Evolutionary conservation across 1,140 invertebrate genomes (phyloP).

Genomic region (Halotydeus destructor): DNA sequence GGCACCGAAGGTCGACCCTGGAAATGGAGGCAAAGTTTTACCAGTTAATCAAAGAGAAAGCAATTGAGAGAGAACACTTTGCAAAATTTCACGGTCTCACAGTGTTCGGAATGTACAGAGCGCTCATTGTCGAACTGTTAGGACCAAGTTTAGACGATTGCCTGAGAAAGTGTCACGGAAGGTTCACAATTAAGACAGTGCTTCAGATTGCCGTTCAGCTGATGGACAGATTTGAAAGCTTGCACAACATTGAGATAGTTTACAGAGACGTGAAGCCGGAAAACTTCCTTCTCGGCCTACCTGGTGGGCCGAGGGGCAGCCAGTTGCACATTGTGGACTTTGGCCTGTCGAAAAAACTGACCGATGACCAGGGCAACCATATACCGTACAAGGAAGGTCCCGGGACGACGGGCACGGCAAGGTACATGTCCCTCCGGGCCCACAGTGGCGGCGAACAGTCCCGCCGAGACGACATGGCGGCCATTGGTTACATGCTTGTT

Average conservation of each 20-base stretch:
- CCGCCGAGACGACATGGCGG: conserved; percentile 93
- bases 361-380: conserved; percentile 52
- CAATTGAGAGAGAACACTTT: no score
- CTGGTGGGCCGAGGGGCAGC: conserved; percentile 77
- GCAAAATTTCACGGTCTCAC: no score
- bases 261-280: conserved; percentile 42
- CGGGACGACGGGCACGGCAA: conserved; percentile 35
- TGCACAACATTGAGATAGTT: conserved; percentile 13
- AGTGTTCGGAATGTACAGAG: conserved; percentile 4
- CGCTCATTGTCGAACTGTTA: conserved; percentile 17
- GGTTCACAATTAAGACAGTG: conserved; percentile 15
- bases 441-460: conserved; percentile 56
- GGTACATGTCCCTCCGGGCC: conserved; percentile 20
- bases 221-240: conserved; percentile 1
- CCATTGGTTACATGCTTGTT: conserved; percentile 99
- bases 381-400: conserved; percentile 38
- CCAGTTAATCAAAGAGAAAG: no score
- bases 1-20: no score
- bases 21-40: no score
- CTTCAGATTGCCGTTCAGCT: conserved; percentile 15
- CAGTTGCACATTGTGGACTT: conserved; percentile 86
- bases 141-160: conserved; percentile 19
- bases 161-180: conserved; percentile 15
- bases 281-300: conserved; percentile 20
- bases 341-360: conserved; percentile 40